Base-by-base conservation (phyloP, 2,888 invertebrate species). In the Schizaphis graminum region DNA sequence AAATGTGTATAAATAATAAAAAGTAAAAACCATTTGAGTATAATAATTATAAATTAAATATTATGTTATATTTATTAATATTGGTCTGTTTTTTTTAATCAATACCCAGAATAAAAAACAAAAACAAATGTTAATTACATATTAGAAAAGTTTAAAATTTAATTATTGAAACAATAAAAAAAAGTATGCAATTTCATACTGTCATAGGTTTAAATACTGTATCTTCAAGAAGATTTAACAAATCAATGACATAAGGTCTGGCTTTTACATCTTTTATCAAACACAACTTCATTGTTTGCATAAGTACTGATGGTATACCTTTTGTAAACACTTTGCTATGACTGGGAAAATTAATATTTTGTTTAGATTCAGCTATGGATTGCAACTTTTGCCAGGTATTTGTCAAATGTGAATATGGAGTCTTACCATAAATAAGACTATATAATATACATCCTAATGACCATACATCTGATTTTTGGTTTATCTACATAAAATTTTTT, bases 381-480 rank as follows among this genome's bases (percentile, higher is more conserved):
- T 96, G 97, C 92, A 98, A 96, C 96, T 98, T 98, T 77, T 97
- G 97, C 96, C 97, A 97, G 95, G 97, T 97, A 95, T 97, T 96
- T 85, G 96, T 96, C 95, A 98, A 97, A 96, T 98, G 97, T 85
- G 98, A 97, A 96, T 99, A 99, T 0, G 99, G 99, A 3, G 99
- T 98, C 95, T 97, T 97, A 0, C 98, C 98, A 96, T 99, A 99
- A 85, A 99, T 97, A 96, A 99, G 96, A 96, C 98, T 97, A 96
- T 99, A 99, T 95, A 99, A 96, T 95, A 99, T 99, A 96, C 99
- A 99, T 47, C 99, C 99, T 95, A 99, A 96, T 0, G 99, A 99
- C 99, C 99, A 99, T 92, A 99, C 98, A 96, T 99, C 99, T 87
- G 99, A 98, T 95, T 98, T 98, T 95, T 97, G 98, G 95, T 98